Conservation (phyloP, 2,113 vertebrate genomes). For the Eptesicus fuscus region DNA sequence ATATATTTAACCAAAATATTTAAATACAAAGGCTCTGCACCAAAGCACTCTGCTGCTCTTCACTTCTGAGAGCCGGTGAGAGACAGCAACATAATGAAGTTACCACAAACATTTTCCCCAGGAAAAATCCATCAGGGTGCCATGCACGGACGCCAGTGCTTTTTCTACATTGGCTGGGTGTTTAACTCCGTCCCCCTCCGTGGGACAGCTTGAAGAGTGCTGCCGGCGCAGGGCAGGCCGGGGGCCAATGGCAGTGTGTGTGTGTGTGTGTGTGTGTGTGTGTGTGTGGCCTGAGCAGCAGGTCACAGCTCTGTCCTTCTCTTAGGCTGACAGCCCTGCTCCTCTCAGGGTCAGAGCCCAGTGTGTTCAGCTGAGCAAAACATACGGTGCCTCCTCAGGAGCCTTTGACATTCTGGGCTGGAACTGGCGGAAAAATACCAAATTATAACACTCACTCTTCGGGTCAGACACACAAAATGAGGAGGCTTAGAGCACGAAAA, state of each 20-base stretch:
- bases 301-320: neutral
- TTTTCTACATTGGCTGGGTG: slow-evolving; percentile 19
- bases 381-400: neutral
- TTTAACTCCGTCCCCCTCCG: neutral
- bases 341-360: neutral
- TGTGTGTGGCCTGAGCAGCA: neutral
- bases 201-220: neutral
- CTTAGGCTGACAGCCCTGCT: neutral
- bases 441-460: neutral
- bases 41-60: slow-evolving; percentile 10
- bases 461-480: neutral
- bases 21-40: slow-evolving; percentile 62
- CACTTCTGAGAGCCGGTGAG: neutral
- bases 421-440: neutral
- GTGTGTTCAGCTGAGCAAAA: neutral
- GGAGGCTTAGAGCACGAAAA: neutral
- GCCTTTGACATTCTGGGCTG: neutral
- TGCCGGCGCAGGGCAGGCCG: neutral
- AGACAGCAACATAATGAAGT: slow-evolving; percentile 6
- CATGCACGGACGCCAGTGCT: neutral
- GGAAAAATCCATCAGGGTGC: neutral
- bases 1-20: slow-evolving; percentile 69
- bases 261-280: neutral
- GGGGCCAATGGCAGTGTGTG: neutral
- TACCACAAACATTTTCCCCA: neutral